Evolutionary conservation across 2,797 vertebrate species (phyloP).

Genomic region (Centropyge bicolor): DNA sequence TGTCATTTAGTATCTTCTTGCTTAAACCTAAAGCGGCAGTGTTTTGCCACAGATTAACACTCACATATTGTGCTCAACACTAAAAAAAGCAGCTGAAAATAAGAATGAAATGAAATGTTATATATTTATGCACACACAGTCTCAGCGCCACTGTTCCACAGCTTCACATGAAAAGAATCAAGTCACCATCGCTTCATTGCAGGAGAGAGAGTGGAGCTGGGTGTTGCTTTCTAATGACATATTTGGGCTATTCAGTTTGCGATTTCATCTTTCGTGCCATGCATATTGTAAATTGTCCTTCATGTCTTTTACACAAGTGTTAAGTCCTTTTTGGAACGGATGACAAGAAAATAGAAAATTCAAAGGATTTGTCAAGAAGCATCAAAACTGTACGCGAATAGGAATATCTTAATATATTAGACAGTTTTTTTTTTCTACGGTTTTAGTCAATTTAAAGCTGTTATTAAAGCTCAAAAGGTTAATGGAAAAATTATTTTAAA

Average conservation of each 20-base stretch:
- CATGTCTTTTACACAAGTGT: background rate
- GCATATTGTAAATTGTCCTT: background rate
- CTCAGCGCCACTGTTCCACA: background rate
- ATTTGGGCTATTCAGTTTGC: background rate
- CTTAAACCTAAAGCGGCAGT: background rate
- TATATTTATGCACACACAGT: background rate
- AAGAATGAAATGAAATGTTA: too few species aligned
- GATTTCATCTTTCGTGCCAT: background rate
- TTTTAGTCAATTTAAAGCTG: background rate
- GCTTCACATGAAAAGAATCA: background rate
- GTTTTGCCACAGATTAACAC: background rate
- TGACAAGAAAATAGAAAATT: background rate
- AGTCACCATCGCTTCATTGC: background rate
- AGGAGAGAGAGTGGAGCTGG: background rate
- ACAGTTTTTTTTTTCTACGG: background rate
- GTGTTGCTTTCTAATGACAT: background rate
- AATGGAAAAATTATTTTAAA: background rate
- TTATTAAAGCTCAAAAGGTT: background rate
- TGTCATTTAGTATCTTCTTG: background rate
- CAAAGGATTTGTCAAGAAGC: background rate
- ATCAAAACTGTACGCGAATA: background rate
- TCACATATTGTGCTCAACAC: background rate
- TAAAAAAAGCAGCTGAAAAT: background rate
- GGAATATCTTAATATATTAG: background rate
- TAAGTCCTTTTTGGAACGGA: background rate